A percentile compares a stretch with the other conserved stretches of the same genome.
phyloP scores from a whole-genome alignment of 2,113 vertebrate genomes.

The Tragelaphus buxtoni region DNA sequence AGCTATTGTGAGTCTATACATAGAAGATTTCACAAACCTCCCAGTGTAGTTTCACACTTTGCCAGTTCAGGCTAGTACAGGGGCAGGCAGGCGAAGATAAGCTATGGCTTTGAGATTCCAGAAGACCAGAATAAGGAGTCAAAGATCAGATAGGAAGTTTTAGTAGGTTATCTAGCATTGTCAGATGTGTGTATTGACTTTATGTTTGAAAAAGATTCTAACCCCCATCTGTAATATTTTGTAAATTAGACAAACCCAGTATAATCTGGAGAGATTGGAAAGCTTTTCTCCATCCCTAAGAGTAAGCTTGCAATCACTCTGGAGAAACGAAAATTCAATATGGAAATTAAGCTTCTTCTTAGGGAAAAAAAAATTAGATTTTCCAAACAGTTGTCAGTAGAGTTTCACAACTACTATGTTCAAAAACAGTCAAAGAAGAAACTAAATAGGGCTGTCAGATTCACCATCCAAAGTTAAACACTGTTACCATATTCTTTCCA shows the following conservation, averaged over 20 bases:
- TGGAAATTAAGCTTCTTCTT: neutral
- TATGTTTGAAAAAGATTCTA: neutral
- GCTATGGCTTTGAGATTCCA: neutral
- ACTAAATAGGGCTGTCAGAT: neutral
- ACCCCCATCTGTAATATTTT: too few species aligned
- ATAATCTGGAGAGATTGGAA: neutral
- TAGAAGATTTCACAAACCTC: neutral
- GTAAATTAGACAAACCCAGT: neutral
- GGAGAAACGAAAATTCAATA: neutral
- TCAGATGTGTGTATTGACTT: too few species aligned
- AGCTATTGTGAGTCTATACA: neutral
- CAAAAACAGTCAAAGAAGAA: neutral
- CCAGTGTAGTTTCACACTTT: neutral
- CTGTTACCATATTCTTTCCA: neutral
- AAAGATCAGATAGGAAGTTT: fast-evolving
- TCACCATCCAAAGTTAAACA: neutral
- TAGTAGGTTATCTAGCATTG: neutral
- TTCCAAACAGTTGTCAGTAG: neutral
- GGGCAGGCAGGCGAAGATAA: fast-evolving
- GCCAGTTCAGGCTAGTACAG: neutral
- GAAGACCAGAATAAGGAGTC: neutral
- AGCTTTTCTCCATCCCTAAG: neutral
- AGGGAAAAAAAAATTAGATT: neutral
- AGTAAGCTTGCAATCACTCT: neutral
- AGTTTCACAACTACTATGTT: neutral